Evolutionary conservation across 1,140 invertebrate species (phyloP), one percentile per base, ranked within the genome.

Genomic region (Telenomus remus): DNA sequence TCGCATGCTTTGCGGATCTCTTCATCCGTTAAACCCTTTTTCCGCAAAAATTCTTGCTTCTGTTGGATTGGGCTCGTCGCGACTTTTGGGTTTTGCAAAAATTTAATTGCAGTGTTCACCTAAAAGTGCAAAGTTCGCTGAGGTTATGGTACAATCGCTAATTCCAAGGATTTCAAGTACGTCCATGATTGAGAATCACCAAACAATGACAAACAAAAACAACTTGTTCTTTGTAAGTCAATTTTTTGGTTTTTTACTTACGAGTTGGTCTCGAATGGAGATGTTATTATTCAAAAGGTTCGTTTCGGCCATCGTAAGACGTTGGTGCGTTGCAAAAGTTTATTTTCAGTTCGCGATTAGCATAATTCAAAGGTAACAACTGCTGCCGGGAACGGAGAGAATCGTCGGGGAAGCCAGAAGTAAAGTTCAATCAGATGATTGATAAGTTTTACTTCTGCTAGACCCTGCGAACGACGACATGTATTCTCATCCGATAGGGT

Each of bases 61-160:
- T 94, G 92, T 48, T 91, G 89, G 35, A 94, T 79, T 0, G 95
- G 92, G 82, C 92, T 95, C 56, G 90, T 86, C 43, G 91, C 89
- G 3, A 97, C 94, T 84, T 93, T 94, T 33, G 93, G 93, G 88
- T 96, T 96, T 84, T 93, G 91, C 35, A 97, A 85, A 88, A 97
- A 97, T 79, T 94, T 95, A 8, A 96, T 92, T 34, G 95, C 95
- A 19, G 95, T 96, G 60, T 91, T 91, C 56, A 97, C 91, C 94
- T 95, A 82, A 53, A 68, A 12, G 55, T 49, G 47, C 48, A 64
- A 64, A 61, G 33, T 12, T 63, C 42, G 63, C 44, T 33, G 9
- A 59, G 53, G 56, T 59, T 57, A 68, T 51, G 69, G 46, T 16
- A 27, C 37, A 39, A 11, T 39, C n/a, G 9, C n/a, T 39, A 11